Evolutionary conservation across 2,888 invertebrate species (phyloP).

Genomic region (Drosophila testacea): DNA sequence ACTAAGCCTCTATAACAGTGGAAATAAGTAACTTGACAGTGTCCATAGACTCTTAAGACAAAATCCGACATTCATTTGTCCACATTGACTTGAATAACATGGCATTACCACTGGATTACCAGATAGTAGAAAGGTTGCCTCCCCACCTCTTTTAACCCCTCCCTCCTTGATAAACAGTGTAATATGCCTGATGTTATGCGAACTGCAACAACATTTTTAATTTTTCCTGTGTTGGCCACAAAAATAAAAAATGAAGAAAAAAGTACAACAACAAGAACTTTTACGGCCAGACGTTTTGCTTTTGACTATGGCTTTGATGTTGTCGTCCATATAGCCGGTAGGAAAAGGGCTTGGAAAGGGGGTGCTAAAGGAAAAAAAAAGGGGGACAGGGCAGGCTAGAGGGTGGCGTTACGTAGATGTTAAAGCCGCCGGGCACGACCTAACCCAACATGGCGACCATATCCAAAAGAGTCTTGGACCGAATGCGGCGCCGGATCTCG

Average conservation of each 20-base stretch:
- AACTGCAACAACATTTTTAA: conserved; percentile 51
- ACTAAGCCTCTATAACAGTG: not conserved
- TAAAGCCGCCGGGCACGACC: conserved; percentile 59
- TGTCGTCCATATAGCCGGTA: conserved; percentile 39
- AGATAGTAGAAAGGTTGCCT: not conserved
- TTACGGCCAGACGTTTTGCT: conserved; percentile 70
- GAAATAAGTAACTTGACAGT: not conserved
- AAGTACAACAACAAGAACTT: conserved; percentile 37
- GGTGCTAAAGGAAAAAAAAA: not conserved
- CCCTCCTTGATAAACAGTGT: conserved; percentile 8
- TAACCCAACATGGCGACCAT: conserved; percentile 60
- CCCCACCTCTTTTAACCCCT: not conserved
- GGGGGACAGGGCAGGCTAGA: not conserved
- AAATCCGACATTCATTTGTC: conserved; percentile 5
- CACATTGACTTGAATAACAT: conserved; percentile 10
- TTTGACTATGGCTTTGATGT: conserved; percentile 68
- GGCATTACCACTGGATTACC: conserved; percentile 33
- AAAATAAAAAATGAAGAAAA: conserved; percentile 25
- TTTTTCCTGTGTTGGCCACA: conserved; percentile 58
- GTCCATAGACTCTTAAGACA: conserved; percentile 3
- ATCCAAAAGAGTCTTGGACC: conserved; percentile 35
- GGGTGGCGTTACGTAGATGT: conserved; percentile 28
- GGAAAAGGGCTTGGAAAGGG: conserved; percentile 1
- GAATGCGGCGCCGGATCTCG: conserved; percentile 42
- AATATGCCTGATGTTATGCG: conserved; percentile 25